Evolutionary conservation across 1,140 invertebrate species (phyloP).

Genomic region (Conus betulinus): DNA sequence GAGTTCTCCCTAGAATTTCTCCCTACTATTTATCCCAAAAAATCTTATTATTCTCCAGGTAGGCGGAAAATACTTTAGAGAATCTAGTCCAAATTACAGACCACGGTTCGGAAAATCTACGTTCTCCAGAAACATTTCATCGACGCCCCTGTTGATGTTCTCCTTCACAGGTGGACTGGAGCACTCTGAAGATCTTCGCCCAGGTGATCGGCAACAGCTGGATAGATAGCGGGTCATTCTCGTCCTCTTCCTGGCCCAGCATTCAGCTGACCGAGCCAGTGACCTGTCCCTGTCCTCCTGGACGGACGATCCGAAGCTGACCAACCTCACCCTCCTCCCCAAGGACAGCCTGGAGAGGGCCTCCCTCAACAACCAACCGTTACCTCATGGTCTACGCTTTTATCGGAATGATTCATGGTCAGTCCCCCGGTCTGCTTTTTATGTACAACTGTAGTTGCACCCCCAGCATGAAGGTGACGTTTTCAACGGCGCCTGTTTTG

Average conservation of each 20-base stretch:
- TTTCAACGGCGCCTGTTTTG: not conserved
- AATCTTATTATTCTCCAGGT: not conserved
- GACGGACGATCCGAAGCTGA: slow-evolving; percentile 60
- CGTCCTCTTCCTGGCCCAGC: not conserved
- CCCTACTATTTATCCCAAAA: not conserved
- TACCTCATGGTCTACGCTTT: slow-evolving; percentile 61
- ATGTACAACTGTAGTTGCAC: no score
- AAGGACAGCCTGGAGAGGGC: slow-evolving; percentile 53
- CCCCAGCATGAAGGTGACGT: no score
- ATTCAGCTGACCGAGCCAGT: not conserved
- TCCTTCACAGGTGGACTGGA: slow-evolving; percentile 6
- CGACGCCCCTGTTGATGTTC: not conserved
- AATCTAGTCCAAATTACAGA: not conserved
- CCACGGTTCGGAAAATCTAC: not conserved
- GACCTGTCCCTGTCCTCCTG: slow-evolving; percentile 50
- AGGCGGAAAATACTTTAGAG: not conserved
- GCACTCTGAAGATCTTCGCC: not conserved
- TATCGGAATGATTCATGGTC: slow-evolving; percentile 67
- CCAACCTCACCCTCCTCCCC: slow-evolving; percentile 42
- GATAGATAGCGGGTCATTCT: not conserved
- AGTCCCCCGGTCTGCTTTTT: not conserved
- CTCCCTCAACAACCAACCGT: slow-evolving; percentile 56
- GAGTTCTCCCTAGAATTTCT: not conserved
- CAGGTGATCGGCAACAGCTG: not conserved
- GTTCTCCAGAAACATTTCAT: not conserved